phyloP scores from a whole-genome alignment of 2,888 invertebrate genomes.

The Aphodius granarius region DNA sequence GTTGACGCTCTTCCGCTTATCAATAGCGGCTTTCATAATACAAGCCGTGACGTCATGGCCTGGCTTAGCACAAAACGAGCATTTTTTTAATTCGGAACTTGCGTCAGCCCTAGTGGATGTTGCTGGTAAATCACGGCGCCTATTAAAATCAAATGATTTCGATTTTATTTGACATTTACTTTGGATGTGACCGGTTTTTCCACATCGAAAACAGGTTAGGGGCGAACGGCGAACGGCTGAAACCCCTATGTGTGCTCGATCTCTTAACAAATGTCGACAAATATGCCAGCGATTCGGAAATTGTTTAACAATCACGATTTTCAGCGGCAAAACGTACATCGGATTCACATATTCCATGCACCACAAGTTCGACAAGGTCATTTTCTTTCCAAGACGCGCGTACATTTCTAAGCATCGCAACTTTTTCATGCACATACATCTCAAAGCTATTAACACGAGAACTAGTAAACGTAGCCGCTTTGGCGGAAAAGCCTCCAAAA shows the following conservation, averaged over 20 bases:
- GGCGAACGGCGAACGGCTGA: background rate
- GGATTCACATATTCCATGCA: background rate
- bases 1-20: conserved; percentile 25
- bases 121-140: background rate
- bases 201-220: conserved; percentile 22
- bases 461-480: background rate
- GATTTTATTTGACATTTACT: conserved; percentile 16
- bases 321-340: conserved; percentile 3
- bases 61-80: conserved; percentile 27
- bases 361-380: background rate
- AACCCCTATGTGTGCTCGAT: background rate
- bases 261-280: conserved; percentile 21
- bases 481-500: conserved; percentile 36
- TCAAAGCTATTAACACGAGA: conserved; percentile 30
- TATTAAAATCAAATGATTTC: background rate
- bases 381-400: conserved; percentile 9
- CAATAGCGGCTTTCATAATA: conserved; percentile 27
- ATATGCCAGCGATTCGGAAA: conserved; percentile 32
- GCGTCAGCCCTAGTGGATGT: background rate
- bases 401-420: conserved; percentile 30
- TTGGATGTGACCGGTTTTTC: conserved; percentile 26
- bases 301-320: conserved; percentile 19
- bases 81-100: background rate
- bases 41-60: conserved; percentile 25
- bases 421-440: conserved; percentile 34